Evolutionary conservation across 1,140 invertebrate genomes (phyloP).

Genomic region (Temnothorax longispinosus): DNA sequence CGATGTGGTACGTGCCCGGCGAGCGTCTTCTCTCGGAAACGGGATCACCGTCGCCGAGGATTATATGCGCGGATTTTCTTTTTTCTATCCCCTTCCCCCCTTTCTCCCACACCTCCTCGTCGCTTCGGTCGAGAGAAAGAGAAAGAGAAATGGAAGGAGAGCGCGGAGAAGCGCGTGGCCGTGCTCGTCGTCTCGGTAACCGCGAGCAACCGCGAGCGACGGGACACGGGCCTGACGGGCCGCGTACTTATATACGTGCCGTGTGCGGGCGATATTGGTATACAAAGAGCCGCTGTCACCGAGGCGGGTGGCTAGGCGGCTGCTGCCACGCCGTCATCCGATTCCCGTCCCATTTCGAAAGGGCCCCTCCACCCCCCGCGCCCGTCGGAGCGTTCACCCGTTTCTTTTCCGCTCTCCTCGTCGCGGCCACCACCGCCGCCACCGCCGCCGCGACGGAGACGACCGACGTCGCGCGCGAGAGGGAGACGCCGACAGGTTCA

Average conservation of each 20-base stretch:
- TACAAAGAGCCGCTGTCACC: conserved; percentile 72
- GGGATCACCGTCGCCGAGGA: background rate
- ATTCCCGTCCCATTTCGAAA: conserved; percentile 73
- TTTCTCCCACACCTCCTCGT: no score
- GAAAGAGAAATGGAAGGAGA: background rate
- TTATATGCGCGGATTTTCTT: background rate
- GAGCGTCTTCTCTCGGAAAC: background rate
- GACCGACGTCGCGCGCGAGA: conserved; percentile 28
- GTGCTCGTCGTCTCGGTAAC: background rate
- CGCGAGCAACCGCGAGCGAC: background rate
- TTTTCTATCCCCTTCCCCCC: no score
- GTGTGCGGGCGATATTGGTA: conserved; percentile 37
- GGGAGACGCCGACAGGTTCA: conserved; percentile 67
- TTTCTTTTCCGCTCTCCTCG: conserved; percentile 65
- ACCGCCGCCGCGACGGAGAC: conserved; percentile 39
- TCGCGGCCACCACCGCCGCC: conserved; percentile 21
- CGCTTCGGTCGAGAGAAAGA: background rate
- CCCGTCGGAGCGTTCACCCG: conserved; percentile 57
- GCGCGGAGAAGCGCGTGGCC: background rate
- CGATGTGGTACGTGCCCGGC: no score
- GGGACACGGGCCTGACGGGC: no score
- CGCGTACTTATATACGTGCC: no score
- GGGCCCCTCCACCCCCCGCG: conserved; percentile 51
- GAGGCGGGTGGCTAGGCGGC: conserved; percentile 71
- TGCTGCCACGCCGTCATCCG: conserved; percentile 79